These are phyloP conservation scores for Phoeniculus purpureus DNA, from an alignment of 2,797 vertebrate species.

Conservation along the genomic window DNA sequence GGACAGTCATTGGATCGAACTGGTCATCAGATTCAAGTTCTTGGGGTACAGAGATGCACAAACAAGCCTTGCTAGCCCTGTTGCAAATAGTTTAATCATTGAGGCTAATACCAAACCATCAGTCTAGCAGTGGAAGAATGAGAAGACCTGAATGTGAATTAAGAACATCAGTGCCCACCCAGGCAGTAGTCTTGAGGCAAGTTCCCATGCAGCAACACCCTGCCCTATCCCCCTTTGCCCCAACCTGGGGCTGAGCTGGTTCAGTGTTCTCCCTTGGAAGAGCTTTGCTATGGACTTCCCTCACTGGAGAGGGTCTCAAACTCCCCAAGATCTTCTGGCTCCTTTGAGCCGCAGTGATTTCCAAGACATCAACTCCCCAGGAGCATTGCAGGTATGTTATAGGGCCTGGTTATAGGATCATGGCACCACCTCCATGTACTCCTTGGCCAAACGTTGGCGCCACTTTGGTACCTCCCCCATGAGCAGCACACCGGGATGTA, in stretches of 20 bases:
- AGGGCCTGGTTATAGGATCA: background rate
- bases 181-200: too few species aligned
- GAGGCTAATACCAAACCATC: too few species aligned
- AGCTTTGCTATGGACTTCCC: too few species aligned
- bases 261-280: too few species aligned
- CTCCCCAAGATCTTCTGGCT: background rate
- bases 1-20: background rate
- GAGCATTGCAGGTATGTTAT: background rate
- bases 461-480: background rate
- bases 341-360: background rate
- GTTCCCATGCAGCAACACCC: too few species aligned
- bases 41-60: background rate
- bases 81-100: too few species aligned
- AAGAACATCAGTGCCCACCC: too few species aligned
- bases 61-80: background rate
- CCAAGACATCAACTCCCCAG: background rate
- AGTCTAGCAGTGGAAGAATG: too few species aligned
- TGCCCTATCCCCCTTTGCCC: too few species aligned
- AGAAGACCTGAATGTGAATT: too few species aligned
- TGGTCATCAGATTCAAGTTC: background rate
- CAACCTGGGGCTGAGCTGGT: too few species aligned
- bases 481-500: constrained; percentile 43
- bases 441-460: background rate
- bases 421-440: fast-evolving
- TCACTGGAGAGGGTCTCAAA: too few species aligned